Evolutionary conservation across 2,888 invertebrate species (phyloP), one percentile per base, ranked within the genome.

Genomic region (Ormyrus thymus): DNA sequence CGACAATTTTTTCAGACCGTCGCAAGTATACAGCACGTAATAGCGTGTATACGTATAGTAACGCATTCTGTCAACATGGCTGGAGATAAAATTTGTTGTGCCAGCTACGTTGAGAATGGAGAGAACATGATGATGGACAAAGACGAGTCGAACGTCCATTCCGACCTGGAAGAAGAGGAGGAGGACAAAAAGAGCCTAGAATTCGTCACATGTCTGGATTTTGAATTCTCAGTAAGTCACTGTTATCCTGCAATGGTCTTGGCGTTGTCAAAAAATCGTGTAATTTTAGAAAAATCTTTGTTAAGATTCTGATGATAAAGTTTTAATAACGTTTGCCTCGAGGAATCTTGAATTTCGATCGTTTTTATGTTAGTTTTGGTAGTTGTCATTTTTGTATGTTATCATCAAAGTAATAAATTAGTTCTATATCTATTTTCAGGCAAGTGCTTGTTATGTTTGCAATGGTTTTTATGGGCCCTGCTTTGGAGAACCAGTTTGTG

Each of bases 381-480:
- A 11, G 70, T 70, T 76, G 76, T 76, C 76, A 78, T 72, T 29
- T 13, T 53, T 0, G 11, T 53, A 13, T 55, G 4, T 55, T 51
- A n/a, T 50, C 10, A 58, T 6, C 29, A 29, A 29, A 65, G 59
- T 45, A 11, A n/a, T 7, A 46, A 45, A 29, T 29, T 53, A 59
- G 10, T 68, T 50, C 68, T 51, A 7, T 46, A 13, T 65, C 13
- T 53, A 56, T 76, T 88, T 92, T 15, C 91, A 95, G 95, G 93
- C 94, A 87, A 90, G 92, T 29, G 91, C 93, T 68, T 97, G 97
- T 89, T 94, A 94, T 86, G 93, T 96, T 76, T 98, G 98, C 87
- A 95, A 96, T 90, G 98, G 98, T 11, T 98, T 95, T 89, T 98
- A 98, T 89, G 97, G 97, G 0, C 96, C 96, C 0, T 96, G 95